These are phyloP conservation scores for Brachyalestes nurse DNA, from an alignment of 2,797 vertebrate species.

Conservation along the genomic window DNA sequence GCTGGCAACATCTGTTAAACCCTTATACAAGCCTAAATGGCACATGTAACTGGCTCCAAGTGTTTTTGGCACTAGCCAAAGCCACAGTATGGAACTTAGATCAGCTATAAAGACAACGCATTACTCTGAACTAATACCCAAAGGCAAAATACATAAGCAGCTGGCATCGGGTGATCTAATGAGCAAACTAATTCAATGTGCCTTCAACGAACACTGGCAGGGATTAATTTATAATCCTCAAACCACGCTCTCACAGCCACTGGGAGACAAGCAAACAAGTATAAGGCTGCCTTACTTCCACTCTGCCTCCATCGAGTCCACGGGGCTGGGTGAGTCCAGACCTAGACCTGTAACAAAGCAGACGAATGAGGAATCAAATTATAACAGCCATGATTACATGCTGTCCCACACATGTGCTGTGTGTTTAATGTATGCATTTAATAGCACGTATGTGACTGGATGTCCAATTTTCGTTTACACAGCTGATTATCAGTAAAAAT, in stretches of 20 bases:
- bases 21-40: background rate
- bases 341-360: conserved; percentile 77
- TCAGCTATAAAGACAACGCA: background rate
- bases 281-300: conserved; percentile 79
- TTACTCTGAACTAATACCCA: background rate
- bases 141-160: background rate
- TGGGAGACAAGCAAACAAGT: conserved; percentile 38
- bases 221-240: conserved; percentile 45
- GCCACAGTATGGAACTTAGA: too few species aligned
- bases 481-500: background rate
- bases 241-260: conserved; percentile 29
- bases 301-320: conserved; percentile 77
- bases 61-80: background rate
- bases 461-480: background rate
- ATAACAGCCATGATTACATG: background rate
- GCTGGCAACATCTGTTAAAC: background rate
- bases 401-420: background rate
- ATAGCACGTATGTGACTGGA: too few species aligned
- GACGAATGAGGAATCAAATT: conserved; percentile 18
- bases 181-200: conserved; percentile 12
- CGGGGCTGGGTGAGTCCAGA: conserved; percentile 81
- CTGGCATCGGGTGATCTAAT: background rate
- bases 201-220: conserved; percentile 3
- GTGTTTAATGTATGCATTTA: background rate
- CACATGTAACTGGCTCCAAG: background rate